Evolutionary conservation across 2,797 vertebrate species (phyloP).

Genomic region (Protosalanx chinensis): DNA sequence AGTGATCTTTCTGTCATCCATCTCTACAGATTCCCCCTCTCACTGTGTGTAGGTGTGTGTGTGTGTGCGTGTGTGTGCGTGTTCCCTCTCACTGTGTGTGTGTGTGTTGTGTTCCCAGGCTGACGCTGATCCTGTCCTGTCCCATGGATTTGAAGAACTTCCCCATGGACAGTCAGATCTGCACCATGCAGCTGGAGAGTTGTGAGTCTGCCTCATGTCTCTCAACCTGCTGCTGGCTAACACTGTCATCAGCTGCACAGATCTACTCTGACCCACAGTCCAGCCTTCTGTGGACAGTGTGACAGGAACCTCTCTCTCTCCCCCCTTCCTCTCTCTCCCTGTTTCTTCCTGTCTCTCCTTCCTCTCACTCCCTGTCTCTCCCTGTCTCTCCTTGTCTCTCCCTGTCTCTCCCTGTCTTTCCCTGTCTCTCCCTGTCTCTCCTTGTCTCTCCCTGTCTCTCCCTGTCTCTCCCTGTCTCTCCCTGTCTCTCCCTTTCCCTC

Average conservation of each 20-base stretch:
- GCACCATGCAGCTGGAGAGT: conserved; percentile 94
- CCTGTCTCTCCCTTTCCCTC: too few species aligned
- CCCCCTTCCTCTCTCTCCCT: too few species aligned
- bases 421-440: conserved; percentile 2
- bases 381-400: too few species aligned
- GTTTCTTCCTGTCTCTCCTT: too few species aligned
- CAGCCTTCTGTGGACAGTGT: neutral
- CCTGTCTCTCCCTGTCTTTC: too few species aligned
- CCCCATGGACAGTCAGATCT: conserved; percentile 95
- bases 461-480: too few species aligned
- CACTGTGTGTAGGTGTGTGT: neutral
- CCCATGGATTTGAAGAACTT: conserved; percentile 98
- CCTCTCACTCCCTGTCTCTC: too few species aligned
- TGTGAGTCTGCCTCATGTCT: conserved; percentile 75
- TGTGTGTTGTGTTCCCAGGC: conserved; percentile 61
- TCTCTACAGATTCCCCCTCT: neutral
- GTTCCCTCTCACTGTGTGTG: conserved; percentile 3
- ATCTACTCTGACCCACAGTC: neutral
- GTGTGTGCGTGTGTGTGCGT: too few species aligned
- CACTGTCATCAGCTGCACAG: neutral
- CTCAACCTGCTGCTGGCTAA: neutral
- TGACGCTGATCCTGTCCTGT: conserved; percentile 90
- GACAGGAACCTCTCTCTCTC: neutral
- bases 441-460: neutral
- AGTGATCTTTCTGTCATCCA: neutral